phyloP scores from a whole-genome alignment of 1,140 invertebrate species.

The Araneus ventricosus region DNA sequence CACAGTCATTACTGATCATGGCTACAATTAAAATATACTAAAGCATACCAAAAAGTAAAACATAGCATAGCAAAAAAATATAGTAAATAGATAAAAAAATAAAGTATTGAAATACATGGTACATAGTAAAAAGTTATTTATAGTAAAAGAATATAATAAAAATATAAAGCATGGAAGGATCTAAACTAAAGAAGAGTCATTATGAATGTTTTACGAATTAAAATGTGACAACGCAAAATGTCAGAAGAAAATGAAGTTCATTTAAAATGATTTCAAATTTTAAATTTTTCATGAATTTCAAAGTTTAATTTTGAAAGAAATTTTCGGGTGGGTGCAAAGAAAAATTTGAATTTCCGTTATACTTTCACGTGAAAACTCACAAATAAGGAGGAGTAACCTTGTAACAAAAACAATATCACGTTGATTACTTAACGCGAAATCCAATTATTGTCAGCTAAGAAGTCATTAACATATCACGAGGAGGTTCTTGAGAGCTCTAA shows the following conservation, averaged over 20 bases:
- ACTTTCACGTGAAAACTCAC: not conserved
- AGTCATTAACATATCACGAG: not conserved
- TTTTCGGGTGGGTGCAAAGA: not conserved
- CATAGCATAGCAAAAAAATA: no score
- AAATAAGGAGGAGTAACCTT: conserved; percentile 2
- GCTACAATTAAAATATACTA: no score
- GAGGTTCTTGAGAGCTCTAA: not conserved
- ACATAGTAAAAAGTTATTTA: no score
- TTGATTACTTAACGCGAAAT: not conserved
- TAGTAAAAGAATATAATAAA: no score
- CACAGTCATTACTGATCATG: no score
- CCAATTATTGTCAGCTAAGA: not conserved
- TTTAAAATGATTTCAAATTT: no score
- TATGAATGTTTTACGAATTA: not conserved
- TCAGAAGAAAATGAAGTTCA: not conserved
- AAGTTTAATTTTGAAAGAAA: not conserved
- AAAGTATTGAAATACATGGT: no score
- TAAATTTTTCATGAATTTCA: no score
- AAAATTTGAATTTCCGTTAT: not conserved
- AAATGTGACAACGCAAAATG: not conserved
- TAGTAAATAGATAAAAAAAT: no score
- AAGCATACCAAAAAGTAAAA: no score
- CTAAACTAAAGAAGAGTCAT: no score
- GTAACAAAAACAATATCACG: not conserved
- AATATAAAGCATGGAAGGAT: no score